Evolutionary conservation across 2,888 invertebrate genomes (phyloP), one percentile per base, ranked within the genome.

Genomic region (Caenorhabditis macrosperma): DNA sequence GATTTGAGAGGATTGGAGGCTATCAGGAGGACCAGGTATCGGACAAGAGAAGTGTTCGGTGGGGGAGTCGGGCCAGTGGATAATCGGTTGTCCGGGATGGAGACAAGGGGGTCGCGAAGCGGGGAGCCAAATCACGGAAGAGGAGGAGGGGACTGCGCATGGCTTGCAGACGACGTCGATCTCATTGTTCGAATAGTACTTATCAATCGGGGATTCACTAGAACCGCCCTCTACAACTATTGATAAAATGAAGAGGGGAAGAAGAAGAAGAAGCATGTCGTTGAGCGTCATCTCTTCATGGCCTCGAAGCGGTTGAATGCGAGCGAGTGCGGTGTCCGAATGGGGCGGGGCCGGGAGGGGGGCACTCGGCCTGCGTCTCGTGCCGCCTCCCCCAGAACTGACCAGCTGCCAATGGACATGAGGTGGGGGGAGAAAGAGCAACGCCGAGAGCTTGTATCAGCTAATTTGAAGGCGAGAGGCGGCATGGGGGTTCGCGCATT

Each of bases 11-110:
- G 72, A 72, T 6, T 24, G 48, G 38, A 78, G 55, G 5, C 20
- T 12, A 17, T 59, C 60, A 24, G 78, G 78, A 20, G 54, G 46
- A n/a, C 72, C 71, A 44, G 60, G 35, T 24, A 74, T 28, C 22
- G 78, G 74, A 35, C 67, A 67, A 4, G 48, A 46, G 6, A 22
- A 2, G 28, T 26, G 35, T 15, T 59, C 50, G 28, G 46, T 17
- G 33, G 48, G 22, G 1, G 41, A 54, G 60, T 60, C 63, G 1
- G 85, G 85, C 83, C 86, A 86, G 41, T 75, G 67, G 26, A 88
- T 82, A 17, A 88, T 55, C 0, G 87, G 83, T 57, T 87, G 88
- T n/a, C 88, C 88, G 7, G 85, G 81, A 78, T 88, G 88, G 10
- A 87, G 64, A 74, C 88, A 88, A 12, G 85, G 86, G 9, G 86